These are phyloP conservation scores for Tenthredo mesomela DNA, from an alignment of 2,888 invertebrate genomes.

Conservation along the genomic window DNA sequence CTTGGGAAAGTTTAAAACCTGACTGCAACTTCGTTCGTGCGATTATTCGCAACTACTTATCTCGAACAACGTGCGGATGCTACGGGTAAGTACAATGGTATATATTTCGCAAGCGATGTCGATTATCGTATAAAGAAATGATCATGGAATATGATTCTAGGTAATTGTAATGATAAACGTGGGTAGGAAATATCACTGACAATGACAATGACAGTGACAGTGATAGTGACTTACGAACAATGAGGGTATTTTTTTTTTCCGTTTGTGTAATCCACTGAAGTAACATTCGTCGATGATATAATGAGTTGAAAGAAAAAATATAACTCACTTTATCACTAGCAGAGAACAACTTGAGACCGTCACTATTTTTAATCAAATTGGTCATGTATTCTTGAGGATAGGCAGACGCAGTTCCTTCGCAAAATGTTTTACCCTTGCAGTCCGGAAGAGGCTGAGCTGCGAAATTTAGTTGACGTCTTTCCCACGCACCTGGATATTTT, in stretches of 20 bases:
- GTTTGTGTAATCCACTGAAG: not conserved
- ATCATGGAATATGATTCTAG: not conserved
- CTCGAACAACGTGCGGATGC: not conserved
- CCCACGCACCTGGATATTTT: not conserved
- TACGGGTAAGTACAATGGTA: not conserved
- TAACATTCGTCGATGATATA: not conserved
- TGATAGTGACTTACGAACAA: too few relatives aligned
- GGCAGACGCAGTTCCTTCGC: constrained; percentile 1
- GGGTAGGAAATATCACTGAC: not conserved
- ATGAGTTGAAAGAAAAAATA: not conserved
- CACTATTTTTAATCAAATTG: not conserved
- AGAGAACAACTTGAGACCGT: constrained; percentile 1
- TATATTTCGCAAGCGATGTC: not conserved
- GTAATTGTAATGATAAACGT: not conserved
- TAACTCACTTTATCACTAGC: constrained; percentile 23
- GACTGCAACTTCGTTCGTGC: not conserved
- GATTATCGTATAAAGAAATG: not conserved
- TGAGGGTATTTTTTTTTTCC: not conserved
- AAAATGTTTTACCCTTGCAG: constrained; percentile 33
- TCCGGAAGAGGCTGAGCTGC: not conserved
- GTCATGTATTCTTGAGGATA: constrained; percentile 28
- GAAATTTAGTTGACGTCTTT: not conserved
- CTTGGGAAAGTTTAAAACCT: not conserved
- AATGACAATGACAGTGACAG: too few relatives aligned
- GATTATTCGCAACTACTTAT: not conserved